Evolutionary conservation across 2,888 invertebrate species (phyloP).

Genomic region (Pterostichus madidus): DNA sequence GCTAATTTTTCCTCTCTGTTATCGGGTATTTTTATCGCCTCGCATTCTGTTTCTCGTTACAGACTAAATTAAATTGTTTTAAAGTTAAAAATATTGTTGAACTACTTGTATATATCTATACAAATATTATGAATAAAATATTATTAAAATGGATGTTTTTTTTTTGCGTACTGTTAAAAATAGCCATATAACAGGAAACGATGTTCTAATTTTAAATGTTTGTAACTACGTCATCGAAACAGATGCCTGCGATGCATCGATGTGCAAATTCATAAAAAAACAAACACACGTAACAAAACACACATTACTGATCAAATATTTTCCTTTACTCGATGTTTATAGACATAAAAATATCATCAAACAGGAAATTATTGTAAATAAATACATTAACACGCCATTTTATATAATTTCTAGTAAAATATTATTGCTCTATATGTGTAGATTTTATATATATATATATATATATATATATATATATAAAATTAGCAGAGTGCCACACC

Average conservation of each 20-base stretch:
- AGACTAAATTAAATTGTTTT: constrained; percentile 16
- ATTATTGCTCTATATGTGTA: too few species aligned
- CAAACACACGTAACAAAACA: constrained; percentile 12
- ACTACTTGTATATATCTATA: too few species aligned
- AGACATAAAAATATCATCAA: too few species aligned
- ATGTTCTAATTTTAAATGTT: constrained; percentile 40
- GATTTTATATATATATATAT: too few species aligned
- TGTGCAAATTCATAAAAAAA: constrained; percentile 27
- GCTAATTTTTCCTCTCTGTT: constrained; percentile 2
- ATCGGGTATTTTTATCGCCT: constrained; percentile 12
- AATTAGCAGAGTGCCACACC: too few species aligned
- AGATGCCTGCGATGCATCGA: constrained; percentile 42
- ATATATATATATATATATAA: too few species aligned
- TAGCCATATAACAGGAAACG: constrained; percentile 24
- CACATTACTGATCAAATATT: too few species aligned
- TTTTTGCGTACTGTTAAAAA: constrained; percentile 11
- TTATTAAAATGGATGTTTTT: constrained; percentile 22
- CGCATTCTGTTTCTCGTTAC: background rate
- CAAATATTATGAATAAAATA: too few species aligned
- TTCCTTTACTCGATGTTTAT: too few species aligned
- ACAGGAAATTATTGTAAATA: too few species aligned
- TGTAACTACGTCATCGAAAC: constrained; percentile 22
- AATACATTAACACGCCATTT: too few species aligned
- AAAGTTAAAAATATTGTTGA: background rate
- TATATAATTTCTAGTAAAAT: too few species aligned